Evolutionary conservation across 2,113 vertebrate genomes (phyloP).

Genomic region (Apteryx mantelli): DNA sequence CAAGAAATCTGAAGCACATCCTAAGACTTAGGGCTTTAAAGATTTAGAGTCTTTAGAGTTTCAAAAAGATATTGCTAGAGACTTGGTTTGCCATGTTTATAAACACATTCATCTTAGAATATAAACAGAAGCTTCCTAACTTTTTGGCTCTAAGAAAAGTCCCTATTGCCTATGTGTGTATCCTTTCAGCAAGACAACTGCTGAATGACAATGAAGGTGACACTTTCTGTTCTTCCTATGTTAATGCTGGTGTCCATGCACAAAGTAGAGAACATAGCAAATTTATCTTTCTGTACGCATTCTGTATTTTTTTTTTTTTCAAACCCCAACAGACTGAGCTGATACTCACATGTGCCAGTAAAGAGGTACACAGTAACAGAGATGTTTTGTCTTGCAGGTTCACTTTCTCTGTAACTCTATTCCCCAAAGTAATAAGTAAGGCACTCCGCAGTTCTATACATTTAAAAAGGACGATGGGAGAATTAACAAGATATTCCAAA

Average conservation of each 20-base stretch:
- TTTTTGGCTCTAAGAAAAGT: not conserved
- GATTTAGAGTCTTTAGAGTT: not conserved
- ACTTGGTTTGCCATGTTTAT: not conserved
- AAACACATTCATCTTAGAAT: not conserved
- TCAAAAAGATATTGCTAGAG: not conserved
- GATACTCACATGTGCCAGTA: not conserved
- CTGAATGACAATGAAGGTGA: not conserved
- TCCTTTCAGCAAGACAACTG: not conserved
- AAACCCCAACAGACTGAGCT: not conserved
- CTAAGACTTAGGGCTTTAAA: not conserved
- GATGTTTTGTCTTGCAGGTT: not conserved
- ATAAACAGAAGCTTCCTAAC: not conserved
- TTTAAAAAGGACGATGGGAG: not conserved
- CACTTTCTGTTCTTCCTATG: not conserved
- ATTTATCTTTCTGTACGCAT: not conserved
- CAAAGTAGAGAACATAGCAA: not conserved
- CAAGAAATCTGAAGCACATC: not conserved
- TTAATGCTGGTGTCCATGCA: rapidly evolving
- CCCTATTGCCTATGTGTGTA: not conserved
- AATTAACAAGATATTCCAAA: not conserved
- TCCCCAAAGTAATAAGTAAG: not conserved
- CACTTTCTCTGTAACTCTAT: not conserved
- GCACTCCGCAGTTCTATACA: not conserved
- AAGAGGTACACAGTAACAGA: not conserved
- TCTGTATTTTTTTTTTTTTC: not conserved